Conservation (phyloP, 2,888 invertebrate species). For the Eilema griseolum region DNA sequence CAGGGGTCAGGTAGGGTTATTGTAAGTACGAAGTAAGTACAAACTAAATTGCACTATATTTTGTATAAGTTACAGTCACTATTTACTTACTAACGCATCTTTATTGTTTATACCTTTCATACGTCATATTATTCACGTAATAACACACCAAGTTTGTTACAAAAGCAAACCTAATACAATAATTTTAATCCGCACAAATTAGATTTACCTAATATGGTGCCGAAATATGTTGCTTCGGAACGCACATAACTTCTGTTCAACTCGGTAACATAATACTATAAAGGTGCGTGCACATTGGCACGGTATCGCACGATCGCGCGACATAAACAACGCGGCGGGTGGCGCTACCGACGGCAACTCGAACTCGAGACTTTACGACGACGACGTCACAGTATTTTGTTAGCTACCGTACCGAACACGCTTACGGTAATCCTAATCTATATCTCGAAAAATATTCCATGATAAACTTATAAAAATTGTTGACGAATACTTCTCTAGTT, state of each 20-base stretch:
- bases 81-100: no score
- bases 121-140: neutral
- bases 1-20: no score
- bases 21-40: no score
- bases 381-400: conserved; percentile 67
- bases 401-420: conserved; percentile 56
- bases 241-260: conserved; percentile 57
- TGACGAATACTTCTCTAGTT: conserved; percentile 30
- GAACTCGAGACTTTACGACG: conserved; percentile 67
- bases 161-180: conserved; percentile 7
- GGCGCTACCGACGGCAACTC: conserved; percentile 72
- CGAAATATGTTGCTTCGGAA: conserved; percentile 50
- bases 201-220: conserved; percentile 52
- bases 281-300: conserved; percentile 72
- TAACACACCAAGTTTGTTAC: neutral
- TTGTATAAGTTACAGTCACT: no score
- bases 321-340: conserved; percentile 82
- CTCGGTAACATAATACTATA: conserved; percentile 67
- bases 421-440: conserved; percentile 44
- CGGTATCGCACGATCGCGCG: conserved; percentile 73
- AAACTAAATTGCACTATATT: no score
- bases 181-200: conserved; percentile 41
- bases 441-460: conserved; percentile 26
- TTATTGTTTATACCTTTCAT: neutral
- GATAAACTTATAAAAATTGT: conserved; percentile 43